phyloP scores from a whole-genome alignment of 2,113 vertebrate species.

The Chlamydotis undulata region DNA sequence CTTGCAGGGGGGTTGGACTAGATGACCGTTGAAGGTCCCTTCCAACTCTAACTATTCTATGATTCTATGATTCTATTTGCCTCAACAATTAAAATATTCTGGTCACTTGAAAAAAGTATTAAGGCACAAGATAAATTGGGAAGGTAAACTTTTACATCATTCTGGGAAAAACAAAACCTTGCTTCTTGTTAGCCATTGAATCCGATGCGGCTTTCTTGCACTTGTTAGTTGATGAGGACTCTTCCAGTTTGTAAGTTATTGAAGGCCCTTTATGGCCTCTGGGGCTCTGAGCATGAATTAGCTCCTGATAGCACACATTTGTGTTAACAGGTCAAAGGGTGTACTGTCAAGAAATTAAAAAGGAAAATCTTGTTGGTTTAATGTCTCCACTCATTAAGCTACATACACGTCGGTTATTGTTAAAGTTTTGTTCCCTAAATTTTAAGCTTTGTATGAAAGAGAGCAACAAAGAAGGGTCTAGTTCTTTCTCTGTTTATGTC shows the following conservation, averaged over 20 bases:
- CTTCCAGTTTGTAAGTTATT: not conserved
- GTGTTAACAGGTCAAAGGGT: not conserved
- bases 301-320: not conserved
- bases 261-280: not conserved
- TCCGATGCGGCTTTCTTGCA: not conserved
- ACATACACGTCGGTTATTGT: not conserved
- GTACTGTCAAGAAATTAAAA: not conserved
- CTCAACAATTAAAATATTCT: not conserved
- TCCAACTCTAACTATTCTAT: too few species aligned
- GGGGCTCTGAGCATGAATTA: not conserved
- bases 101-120: not conserved
- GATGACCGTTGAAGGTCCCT: too few species aligned
- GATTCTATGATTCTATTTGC: not conserved
- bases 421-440: not conserved
- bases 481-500: not conserved
- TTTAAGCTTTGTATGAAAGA: not conserved
- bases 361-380: not conserved
- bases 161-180: not conserved
- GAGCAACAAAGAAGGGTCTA: not conserved
- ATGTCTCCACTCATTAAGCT: not conserved
- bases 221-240: not conserved
- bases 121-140: not conserved
- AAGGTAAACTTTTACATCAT: not conserved
- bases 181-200: not conserved
- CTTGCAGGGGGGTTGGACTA: too few species aligned